A percentile compares a stretch with the other conserved stretches of the same genome.
Evolutionary conservation across 2,888 invertebrate genomes (phyloP).

Genomic region (Eumerus sabulonum): DNA sequence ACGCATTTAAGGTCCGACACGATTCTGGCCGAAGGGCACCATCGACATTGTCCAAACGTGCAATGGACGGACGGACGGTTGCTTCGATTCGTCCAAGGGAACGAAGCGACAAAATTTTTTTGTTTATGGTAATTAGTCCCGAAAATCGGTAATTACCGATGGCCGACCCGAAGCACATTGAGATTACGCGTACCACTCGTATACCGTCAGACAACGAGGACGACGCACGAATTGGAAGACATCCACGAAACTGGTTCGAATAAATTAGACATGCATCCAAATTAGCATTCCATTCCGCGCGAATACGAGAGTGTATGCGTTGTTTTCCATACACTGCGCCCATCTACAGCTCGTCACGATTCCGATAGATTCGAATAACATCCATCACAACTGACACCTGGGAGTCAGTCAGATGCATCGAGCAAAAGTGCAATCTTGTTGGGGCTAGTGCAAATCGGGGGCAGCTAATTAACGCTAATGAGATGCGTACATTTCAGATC

Average conservation of each 20-base stretch:
- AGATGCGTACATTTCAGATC: slow-evolving; percentile 58
- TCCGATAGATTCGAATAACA: slow-evolving; percentile 53
- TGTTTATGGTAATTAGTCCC: slow-evolving; percentile 69
- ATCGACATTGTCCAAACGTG: slow-evolving; percentile 14
- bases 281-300: slow-evolving; percentile 65
- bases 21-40: slow-evolving; percentile 60
- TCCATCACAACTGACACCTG: slow-evolving; percentile 33
- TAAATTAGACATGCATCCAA: slow-evolving; percentile 64
- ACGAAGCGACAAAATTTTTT: slow-evolving; percentile 61
- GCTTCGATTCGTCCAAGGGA: slow-evolving; percentile 18
- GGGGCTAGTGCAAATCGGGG: slow-evolving; percentile 57
- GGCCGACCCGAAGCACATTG: slow-evolving; percentile 30
- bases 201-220: slow-evolving; percentile 15
- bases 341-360: slow-evolving; percentile 66
- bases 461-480: slow-evolving; percentile 67
- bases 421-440: slow-evolving; percentile 30
- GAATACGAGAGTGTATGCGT: slow-evolving; percentile 47
- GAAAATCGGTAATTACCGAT: slow-evolving; percentile 66
- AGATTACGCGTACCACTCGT: slow-evolving; percentile 34
- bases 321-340: slow-evolving; percentile 10
- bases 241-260: slow-evolving; percentile 49
- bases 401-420: slow-evolving; percentile 20
- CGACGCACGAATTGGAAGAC: background rate
- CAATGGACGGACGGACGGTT: slow-evolving; percentile 14
- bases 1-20: slow-evolving; percentile 67